Base-by-base conservation (phyloP, 2,113 vertebrate genomes). In the Lampris megalopsis region DNA sequence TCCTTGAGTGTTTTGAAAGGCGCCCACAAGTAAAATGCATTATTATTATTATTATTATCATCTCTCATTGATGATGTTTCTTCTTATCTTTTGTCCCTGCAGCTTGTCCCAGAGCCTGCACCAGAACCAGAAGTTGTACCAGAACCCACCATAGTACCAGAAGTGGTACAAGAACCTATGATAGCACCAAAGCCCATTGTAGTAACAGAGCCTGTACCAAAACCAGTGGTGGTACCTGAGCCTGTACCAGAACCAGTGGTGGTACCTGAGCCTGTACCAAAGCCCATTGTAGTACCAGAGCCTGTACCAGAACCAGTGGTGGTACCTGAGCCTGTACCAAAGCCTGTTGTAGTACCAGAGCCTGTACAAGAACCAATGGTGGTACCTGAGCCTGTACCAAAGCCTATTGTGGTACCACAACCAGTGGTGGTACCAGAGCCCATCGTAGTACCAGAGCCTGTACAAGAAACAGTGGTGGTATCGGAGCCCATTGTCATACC, bases 231-330 rank as follows among this genome's bases (percentile, higher is more conserved):
- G 24, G 24, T 24, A 24, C 24, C 24, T 36, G n/a, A n/a, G n/a
- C n/a, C 24, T 11, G 68, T 3, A 0, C 48, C 45, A 42, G 60
- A 70, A 42, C 10, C 50, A 3, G 7, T 38, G 0, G 53, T 67
- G 40, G 58, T 13, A 4, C 68, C 68, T 36, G 69, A 56, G 9
- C 42, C 70, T 1, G 9, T 54, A 0, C 6, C 50, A 41, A 70
- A 63, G 41, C n/a, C 61, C 42, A 58, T 9, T 3, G 7, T 60
- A 68, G 63, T n/a, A n/a, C 73, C 63, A 67, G 76, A 76, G 45
- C 63, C 63, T 1, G 43, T 56, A 1, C 58, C 37, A 11, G 78
- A 82, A 41, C 48, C 60, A 48, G 66, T 9, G 24, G 45, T 47
- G 0, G 45, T 1, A 4, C 40, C 40, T 43, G 68, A 78, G 53